Percentiles rank a stretch among this genome's conserved stretches.
These are phyloP conservation scores for Agrochola litura DNA, from an alignment of 2,888 invertebrate genomes.

Conservation along the genomic window DNA sequence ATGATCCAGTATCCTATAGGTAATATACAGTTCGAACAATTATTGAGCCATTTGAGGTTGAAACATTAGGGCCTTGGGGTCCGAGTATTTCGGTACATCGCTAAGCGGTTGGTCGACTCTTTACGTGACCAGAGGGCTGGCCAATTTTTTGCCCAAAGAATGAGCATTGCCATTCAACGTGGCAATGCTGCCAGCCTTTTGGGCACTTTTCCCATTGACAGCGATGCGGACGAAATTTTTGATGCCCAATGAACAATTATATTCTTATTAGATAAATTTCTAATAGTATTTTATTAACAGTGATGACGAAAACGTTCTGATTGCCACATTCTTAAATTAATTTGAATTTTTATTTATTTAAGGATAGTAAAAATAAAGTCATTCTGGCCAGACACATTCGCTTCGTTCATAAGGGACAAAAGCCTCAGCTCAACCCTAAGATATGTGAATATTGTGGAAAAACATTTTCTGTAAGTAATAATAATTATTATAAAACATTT, in stretches of 20 bases:
- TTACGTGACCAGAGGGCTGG: too few species aligned
- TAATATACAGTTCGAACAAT: too few species aligned
- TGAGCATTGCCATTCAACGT: too few species aligned
- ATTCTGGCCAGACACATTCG: constrained; percentile 31
- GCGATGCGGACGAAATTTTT: too few species aligned
- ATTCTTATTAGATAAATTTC: background rate
- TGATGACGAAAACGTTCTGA: background rate
- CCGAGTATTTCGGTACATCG: too few species aligned
- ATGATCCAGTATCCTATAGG: too few species aligned
- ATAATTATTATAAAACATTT: background rate
- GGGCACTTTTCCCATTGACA: too few species aligned
- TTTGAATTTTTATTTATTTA: constrained; percentile 13
- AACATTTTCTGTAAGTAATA: constrained; percentile 32
- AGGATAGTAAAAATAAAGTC: constrained; percentile 35
- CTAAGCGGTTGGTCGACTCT: too few species aligned
- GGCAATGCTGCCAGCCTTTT: too few species aligned
- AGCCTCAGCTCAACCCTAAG: constrained; percentile 15
- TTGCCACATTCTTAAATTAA: background rate
- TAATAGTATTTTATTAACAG: background rate
- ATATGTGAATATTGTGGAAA: constrained; percentile 46
- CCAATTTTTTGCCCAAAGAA: too few species aligned
- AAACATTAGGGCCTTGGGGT: too few species aligned
- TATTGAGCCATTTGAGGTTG: too few species aligned
- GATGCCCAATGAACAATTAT: background rate
- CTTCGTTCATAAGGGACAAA: constrained; percentile 10